A percentile compares a stretch with the other conserved stretches of the same genome.
phyloP scores from a whole-genome alignment of 2,113 vertebrate genomes.

The Cyphomyrus discorhynchus region DNA sequence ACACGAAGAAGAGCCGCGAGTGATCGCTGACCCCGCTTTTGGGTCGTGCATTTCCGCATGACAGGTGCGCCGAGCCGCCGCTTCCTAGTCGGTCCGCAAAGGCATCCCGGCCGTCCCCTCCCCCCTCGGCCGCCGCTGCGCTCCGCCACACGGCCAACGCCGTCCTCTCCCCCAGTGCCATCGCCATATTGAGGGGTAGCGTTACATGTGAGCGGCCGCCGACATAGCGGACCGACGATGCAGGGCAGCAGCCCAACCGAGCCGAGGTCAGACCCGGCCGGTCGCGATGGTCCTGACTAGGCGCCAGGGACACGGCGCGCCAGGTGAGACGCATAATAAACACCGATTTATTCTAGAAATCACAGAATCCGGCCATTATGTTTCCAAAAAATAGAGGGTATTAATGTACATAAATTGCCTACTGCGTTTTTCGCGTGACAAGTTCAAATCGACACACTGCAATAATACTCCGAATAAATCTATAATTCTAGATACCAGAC shows the following conservation, averaged over 20 bases:
- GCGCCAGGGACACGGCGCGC: not conserved
- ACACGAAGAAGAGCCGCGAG: not conserved
- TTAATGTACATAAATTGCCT: not conserved
- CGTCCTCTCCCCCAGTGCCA: not conserved
- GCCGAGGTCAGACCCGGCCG: not conserved
- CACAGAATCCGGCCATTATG: not conserved
- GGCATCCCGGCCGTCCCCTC: not conserved
- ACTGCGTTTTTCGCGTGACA: not conserved
- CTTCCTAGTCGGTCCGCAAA: not conserved
- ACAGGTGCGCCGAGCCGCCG: constrained; percentile 19
- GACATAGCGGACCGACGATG: not conserved
- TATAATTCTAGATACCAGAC: not conserved
- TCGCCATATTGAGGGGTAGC: constrained; percentile 5
- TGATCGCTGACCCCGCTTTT: not conserved
- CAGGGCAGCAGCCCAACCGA: not conserved
- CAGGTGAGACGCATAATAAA: not conserved
- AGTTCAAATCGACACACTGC: not conserved
- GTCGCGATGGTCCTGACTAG: not conserved
- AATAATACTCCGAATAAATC: not conserved
- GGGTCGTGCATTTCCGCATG: constrained; percentile 19
- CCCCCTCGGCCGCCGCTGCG: not conserved
- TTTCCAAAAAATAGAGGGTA: not conserved
- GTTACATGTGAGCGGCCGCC: not conserved
- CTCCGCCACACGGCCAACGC: not conserved
- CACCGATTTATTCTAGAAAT: not conserved